phyloP scores from a whole-genome alignment of 2,888 invertebrate genomes.

The Chalcosyrphus nemorum region DNA sequence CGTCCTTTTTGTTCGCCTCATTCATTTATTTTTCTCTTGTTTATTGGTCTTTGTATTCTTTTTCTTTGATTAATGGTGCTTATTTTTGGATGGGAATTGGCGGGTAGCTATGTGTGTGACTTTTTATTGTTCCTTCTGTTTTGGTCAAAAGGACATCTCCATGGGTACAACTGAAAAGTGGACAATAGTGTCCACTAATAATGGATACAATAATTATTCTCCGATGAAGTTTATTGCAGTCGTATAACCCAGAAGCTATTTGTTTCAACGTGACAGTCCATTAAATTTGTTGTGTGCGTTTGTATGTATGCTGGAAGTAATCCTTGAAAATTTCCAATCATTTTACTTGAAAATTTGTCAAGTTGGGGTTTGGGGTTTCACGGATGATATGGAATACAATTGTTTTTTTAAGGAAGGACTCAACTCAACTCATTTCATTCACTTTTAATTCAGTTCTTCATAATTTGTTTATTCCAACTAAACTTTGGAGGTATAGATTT shows the following conservation, averaged over 20 bases:
- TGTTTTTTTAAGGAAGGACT: too few species aligned
- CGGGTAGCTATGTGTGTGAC: constrained; percentile 6
- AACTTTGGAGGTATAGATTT: too few species aligned
- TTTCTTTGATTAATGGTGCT: constrained; percentile 48
- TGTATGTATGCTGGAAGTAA: neutral
- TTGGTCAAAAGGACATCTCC: constrained; percentile 24
- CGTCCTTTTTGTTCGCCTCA: neutral
- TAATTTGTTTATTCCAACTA: too few species aligned
- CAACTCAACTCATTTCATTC: too few species aligned
- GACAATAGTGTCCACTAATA: constrained; percentile 20
- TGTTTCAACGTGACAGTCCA: constrained; percentile 36
- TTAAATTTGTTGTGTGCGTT: constrained; percentile 1
- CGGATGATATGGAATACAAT: too few species aligned
- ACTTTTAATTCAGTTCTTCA: too few species aligned
- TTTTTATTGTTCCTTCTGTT: constrained; percentile 4
- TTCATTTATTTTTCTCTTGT: neutral
- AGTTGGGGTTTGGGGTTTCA: too few species aligned
- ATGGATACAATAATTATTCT: constrained; percentile 15
- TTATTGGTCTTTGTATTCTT: neutral
- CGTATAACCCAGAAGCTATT: neutral
- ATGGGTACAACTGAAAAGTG: constrained; percentile 29
- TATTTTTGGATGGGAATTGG: neutral
- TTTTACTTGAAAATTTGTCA: neutral
- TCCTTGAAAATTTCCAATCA: neutral
- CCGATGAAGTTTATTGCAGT: neutral